These are phyloP conservation scores for Rapana venosa DNA, from an alignment of 2,888 invertebrate species.

Conservation along the genomic window DNA sequence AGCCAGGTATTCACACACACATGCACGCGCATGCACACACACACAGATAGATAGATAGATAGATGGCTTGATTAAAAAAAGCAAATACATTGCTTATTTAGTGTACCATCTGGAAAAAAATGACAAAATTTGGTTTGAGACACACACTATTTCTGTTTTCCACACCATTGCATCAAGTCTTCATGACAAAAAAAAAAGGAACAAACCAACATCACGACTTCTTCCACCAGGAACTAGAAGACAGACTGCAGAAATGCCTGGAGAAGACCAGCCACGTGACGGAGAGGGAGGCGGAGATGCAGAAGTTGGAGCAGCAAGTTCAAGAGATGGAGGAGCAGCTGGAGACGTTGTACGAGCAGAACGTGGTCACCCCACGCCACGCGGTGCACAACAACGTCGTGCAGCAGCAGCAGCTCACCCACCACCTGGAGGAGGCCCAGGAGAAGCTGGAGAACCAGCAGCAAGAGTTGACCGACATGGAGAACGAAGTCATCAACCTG, in stretches of 20 bases:
- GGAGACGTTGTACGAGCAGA: slow-evolving; percentile 21
- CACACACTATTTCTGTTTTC: too few relatives aligned
- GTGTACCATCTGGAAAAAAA: too few relatives aligned
- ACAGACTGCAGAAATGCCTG: neutral
- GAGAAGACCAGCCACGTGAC: neutral
- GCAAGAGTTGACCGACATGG: slow-evolving; percentile 12
- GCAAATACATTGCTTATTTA: too few relatives aligned
- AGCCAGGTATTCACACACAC: too few relatives aligned
- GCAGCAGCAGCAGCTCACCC: slow-evolving; percentile 27
- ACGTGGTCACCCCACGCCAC: slow-evolving; percentile 20
- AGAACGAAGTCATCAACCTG: slow-evolving; percentile 32
- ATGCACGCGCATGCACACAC: too few relatives aligned
- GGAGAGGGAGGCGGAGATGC: neutral
- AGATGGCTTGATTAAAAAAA: too few relatives aligned
- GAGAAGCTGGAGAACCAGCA: neutral
- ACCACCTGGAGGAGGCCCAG: slow-evolving; percentile 10
- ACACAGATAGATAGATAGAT: too few relatives aligned
- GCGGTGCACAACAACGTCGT: slow-evolving; percentile 5
- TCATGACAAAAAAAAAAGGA: too few relatives aligned
- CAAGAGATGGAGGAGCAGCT: slow-evolving; percentile 35
- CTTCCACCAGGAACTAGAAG: slow-evolving; percentile 16
- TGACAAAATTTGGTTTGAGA: too few relatives aligned
- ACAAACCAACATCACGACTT: too few relatives aligned
- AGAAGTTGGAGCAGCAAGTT: slow-evolving; percentile 24
- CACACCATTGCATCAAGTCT: too few relatives aligned